phyloP scores from a whole-genome alignment of 1,140 invertebrate species.

The Aphelinus atriplicis region DNA sequence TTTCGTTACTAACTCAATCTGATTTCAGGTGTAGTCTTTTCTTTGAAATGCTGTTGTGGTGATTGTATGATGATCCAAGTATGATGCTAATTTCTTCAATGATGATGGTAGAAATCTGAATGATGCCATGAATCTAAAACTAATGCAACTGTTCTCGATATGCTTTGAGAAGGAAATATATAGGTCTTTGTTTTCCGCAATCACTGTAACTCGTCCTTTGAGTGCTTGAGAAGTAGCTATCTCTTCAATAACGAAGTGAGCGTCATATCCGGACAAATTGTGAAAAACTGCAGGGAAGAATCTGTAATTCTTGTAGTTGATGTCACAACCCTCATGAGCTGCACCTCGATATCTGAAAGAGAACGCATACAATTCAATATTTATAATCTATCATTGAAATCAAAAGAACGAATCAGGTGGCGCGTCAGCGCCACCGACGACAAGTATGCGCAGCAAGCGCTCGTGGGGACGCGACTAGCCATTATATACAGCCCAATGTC shows the following conservation, averaged over 20 bases:
- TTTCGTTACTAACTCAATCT: no score
- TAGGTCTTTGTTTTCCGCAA: neutral
- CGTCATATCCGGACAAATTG: neutral
- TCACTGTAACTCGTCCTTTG: neutral
- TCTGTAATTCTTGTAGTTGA: neutral
- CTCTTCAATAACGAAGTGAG: conserved; percentile 6
- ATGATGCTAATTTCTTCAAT: conserved; percentile 10
- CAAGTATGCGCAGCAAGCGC: no score
- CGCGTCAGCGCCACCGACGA: no score
- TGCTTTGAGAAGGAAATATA: neutral
- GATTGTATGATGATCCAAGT: no score
- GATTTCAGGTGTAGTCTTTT: no score
- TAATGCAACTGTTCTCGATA: conserved; percentile 8
- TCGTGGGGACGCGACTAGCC: no score
- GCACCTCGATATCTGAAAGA: neutral
- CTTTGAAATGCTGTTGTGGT: no score
- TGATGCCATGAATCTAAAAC: conserved; percentile 51
- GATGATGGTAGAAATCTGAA: conserved; percentile 47
- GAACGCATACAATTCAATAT: neutral
- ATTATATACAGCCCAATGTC: no score
- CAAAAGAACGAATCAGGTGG: neutral
- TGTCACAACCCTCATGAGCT: neutral
- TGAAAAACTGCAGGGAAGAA: neutral
- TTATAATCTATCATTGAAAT: neutral
- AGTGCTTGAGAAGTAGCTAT: neutral